Evolutionary conservation across 2,888 invertebrate species (phyloP).

Genomic region (Lithophane semibrunnea): DNA sequence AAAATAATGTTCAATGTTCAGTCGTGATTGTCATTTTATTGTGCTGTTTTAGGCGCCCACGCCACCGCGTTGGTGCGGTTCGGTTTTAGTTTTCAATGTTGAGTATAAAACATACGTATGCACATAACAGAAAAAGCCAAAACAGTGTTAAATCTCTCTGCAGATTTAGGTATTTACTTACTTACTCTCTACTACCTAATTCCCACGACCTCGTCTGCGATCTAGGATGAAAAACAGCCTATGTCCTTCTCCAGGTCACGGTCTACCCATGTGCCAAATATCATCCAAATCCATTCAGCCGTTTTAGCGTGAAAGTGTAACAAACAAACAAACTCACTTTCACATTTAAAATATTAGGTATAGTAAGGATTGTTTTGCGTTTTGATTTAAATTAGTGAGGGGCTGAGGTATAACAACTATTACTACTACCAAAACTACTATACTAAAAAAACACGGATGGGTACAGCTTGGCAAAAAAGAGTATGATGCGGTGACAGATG

Average conservation of each 20-base stretch:
- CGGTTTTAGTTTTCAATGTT: background rate
- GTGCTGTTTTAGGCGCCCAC: background rate
- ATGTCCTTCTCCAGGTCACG: too few relatives aligned
- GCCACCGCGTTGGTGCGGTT: background rate
- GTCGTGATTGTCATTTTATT: background rate
- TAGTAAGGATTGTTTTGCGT: background rate
- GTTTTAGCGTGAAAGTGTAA: too few relatives aligned
- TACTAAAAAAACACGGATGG: background rate
- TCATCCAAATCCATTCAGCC: too few relatives aligned
- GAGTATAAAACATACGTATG: background rate
- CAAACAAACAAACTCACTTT: too few relatives aligned
- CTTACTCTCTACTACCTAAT: background rate
- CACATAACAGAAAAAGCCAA: background rate
- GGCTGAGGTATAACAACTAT: background rate
- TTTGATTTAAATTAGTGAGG: background rate
- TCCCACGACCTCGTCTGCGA: too few relatives aligned
- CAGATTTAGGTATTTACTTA: background rate
- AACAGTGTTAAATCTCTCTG: background rate
- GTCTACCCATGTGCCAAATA: too few relatives aligned
- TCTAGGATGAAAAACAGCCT: too few relatives aligned
- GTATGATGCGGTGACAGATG: too few relatives aligned
- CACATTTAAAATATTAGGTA: too few relatives aligned
- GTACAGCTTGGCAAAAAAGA: too few relatives aligned
- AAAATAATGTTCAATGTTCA: background rate
- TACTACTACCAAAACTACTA: too few relatives aligned